A percentile compares a stretch with the other conserved stretches of the same genome.
Conservation (phyloP, 2,113 vertebrate genomes). For the Danionella cerebrum region DNA sequence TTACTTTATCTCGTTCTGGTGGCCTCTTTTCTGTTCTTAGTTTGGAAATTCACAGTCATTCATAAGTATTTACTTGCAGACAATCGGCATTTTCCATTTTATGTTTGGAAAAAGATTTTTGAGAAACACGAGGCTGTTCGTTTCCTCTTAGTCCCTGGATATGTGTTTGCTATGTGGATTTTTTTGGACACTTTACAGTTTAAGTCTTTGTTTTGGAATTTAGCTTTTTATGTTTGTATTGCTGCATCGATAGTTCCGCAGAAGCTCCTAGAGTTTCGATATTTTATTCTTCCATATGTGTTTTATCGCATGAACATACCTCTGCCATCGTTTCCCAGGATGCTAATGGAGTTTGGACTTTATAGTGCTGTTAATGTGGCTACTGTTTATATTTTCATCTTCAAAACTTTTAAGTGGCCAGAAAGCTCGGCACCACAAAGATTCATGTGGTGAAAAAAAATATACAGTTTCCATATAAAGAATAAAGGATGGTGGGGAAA, state of each 20-base stretch:
- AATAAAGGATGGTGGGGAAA: too few relatives aligned
- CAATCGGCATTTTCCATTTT: slow-evolving; percentile 92
- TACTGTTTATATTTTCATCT: slow-evolving; percentile 81
- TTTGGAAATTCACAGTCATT: slow-evolving; percentile 88
- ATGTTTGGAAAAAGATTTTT: slow-evolving; percentile 87
- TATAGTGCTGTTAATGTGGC: slow-evolving; percentile 74
- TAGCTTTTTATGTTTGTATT: slow-evolving; percentile 77
- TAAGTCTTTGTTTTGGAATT: slow-evolving; percentile 81
- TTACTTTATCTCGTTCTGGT: slow-evolving; percentile 61
- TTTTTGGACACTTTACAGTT: slow-evolving; percentile 78
- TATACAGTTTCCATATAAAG: too few relatives aligned
- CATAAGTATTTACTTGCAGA: slow-evolving; percentile 93
- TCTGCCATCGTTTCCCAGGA: slow-evolving; percentile 67
- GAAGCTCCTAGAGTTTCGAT: slow-evolving; percentile 91
- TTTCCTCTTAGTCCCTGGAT: slow-evolving; percentile 78
- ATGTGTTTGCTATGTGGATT: slow-evolving; percentile 85
- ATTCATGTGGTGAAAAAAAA: slow-evolving; percentile 86
- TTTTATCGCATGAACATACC: slow-evolving; percentile 87
- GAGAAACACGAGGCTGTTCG: slow-evolving; percentile 75
- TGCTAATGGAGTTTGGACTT: slow-evolving; percentile 74
- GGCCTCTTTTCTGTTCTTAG: slow-evolving; percentile 60
- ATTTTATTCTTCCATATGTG: slow-evolving; percentile 91
- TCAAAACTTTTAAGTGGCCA: slow-evolving; percentile 84
- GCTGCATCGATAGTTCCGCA: slow-evolving; percentile 77
- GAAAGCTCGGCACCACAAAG: slow-evolving; percentile 76